phyloP scores from a whole-genome alignment of 2,888 invertebrate genomes.

The Apotomis turbidana region DNA sequence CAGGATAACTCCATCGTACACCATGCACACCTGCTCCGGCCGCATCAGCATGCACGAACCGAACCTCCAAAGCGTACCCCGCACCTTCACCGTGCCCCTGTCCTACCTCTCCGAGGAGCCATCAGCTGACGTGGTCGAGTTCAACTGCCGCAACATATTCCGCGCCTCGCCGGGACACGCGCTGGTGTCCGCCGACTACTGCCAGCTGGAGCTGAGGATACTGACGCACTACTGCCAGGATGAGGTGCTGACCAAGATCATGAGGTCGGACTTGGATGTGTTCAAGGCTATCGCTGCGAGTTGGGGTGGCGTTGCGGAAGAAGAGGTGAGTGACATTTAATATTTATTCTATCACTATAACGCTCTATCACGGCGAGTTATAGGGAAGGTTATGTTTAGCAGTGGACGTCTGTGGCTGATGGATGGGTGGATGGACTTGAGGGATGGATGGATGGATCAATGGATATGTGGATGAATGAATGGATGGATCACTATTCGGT shows the following conservation, averaged over 20 bases:
- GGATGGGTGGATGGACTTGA: too few species aligned
- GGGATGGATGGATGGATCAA: too few species aligned
- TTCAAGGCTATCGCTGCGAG: constrained; percentile 93
- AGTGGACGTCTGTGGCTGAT: too few species aligned
- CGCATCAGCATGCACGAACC: constrained; percentile 96
- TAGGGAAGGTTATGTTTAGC: too few species aligned
- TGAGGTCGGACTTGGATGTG: constrained; percentile 89
- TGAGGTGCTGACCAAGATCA: constrained; percentile 85
- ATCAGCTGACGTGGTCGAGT: constrained; percentile 67
- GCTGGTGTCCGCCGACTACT: constrained; percentile 96
- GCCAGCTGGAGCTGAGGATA: constrained; percentile 97
- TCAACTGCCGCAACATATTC: constrained; percentile 89
- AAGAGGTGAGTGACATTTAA: constrained; percentile 74
- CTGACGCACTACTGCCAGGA: constrained; percentile 96
- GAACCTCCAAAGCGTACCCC: constrained; percentile 95
- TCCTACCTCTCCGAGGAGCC: constrained; percentile 58
- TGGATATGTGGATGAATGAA: too few species aligned
- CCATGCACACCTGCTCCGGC: constrained; percentile 89
- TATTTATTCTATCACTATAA: neutral
- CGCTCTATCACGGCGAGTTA: too few species aligned
- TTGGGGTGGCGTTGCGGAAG: constrained; percentile 88
- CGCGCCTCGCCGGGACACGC: constrained; percentile 82
- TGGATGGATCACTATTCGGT: too few species aligned
- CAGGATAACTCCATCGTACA: constrained; percentile 87
- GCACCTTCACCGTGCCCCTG: constrained; percentile 88